Percentiles rank a stretch among this genome's conserved stretches.
Evolutionary conservation across 2,888 invertebrate genomes (phyloP).

Genomic region (Cepaea hortensis): DNA sequence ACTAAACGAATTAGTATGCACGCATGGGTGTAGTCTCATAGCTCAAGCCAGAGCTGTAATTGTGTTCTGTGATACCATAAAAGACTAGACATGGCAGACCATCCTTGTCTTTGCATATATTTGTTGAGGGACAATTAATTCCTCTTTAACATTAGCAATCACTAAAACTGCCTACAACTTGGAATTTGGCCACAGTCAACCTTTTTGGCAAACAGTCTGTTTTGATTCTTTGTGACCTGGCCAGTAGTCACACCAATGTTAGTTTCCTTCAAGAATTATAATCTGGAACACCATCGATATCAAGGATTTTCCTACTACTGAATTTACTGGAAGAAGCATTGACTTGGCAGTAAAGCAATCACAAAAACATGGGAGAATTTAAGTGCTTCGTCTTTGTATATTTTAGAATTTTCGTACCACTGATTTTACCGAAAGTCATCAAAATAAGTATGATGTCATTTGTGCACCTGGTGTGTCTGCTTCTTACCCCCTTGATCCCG

Average conservation of each 20-base stretch:
- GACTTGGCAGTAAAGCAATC: no score
- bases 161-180: slow-evolving; percentile 98
- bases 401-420: no score
- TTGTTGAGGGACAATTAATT: slow-evolving; percentile 96
- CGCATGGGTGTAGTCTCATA: no score
- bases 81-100: slow-evolving; percentile 87
- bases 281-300: slow-evolving; percentile 94
- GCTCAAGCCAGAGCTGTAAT: no score
- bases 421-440: no score
- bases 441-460: no score
- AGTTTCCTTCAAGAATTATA: slow-evolving; percentile 96
- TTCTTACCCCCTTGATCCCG: no score
- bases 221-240: slow-evolving; percentile 96
- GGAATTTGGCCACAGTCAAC: slow-evolving; percentile 94
- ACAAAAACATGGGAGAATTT: no score
- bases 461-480: no score
- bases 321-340: no score
- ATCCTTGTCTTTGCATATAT: slow-evolving; percentile 90
- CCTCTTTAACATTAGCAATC: slow-evolving; percentile 91
- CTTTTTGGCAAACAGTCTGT: slow-evolving; percentile 87
- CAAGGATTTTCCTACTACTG: slow-evolving; percentile 78
- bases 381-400: no score
- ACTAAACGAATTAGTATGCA: no score
- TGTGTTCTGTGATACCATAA: slow-evolving; percentile 85
- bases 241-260: slow-evolving; percentile 96